These are phyloP conservation scores for Athene cunicularia DNA, from an alignment of 2,113 vertebrate species.

Conservation along the genomic window DNA sequence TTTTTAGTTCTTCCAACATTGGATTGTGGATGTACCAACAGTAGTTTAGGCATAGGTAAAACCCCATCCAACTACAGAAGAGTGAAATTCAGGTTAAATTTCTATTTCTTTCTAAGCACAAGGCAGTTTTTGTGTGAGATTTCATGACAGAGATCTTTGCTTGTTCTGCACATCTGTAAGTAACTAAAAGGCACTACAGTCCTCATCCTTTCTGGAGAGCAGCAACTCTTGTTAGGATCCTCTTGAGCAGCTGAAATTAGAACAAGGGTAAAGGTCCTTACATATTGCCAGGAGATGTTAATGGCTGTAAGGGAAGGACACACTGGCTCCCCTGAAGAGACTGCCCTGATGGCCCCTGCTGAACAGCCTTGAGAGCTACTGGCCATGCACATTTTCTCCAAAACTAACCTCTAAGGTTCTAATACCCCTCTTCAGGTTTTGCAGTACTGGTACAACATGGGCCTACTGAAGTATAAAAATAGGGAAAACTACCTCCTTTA, in stretches of 20 bases:
- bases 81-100: background rate
- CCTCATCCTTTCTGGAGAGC: background rate
- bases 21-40: background rate
- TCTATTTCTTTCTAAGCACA: background rate
- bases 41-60: background rate
- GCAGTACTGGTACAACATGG: background rate
- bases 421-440: background rate
- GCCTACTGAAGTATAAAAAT: background rate
- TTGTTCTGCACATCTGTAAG: background rate
- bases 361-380: background rate
- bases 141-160: background rate
- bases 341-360: background rate
- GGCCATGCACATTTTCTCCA: background rate
- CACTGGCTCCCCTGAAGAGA: background rate
- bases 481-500: background rate
- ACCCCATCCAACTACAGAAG: background rate
- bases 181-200: background rate
- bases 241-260: background rate
- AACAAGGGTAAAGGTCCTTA: background rate
- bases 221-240: fast-evolving
- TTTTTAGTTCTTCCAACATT: background rate
- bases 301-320: background rate
- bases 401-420: background rate
- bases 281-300: background rate
- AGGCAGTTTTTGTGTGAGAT: background rate